Percentiles rank a stretch among this genome's conserved stretches.
These are phyloP conservation scores for Tachuris rubrigastra DNA, from an alignment of 2,113 vertebrate species.

Conservation along the genomic window DNA sequence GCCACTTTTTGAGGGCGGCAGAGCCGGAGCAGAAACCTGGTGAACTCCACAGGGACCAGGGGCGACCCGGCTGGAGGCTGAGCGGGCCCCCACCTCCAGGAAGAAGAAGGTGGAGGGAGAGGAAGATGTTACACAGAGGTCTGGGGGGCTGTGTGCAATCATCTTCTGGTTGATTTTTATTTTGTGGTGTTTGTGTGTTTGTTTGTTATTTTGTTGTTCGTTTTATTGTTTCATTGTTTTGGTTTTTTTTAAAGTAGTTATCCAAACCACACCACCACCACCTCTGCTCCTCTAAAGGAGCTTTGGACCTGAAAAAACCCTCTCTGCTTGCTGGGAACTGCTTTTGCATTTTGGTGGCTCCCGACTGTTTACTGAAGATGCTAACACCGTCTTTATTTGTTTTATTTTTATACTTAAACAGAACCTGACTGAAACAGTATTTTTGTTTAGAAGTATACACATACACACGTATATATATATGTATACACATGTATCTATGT, in stretches of 20 bases:
- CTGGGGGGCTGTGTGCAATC: accelerated
- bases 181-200: not conserved
- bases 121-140: not conserved
- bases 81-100: accelerated
- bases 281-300: not conserved
- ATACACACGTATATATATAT: too few species aligned
- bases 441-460: not conserved
- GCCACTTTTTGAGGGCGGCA: accelerated
- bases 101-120: not conserved
- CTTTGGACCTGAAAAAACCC: not conserved
- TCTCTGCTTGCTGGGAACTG: not conserved
- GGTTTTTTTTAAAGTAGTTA: not conserved
- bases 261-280: not conserved
- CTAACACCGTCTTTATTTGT: accelerated
- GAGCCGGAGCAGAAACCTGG: not conserved
- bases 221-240: not conserved
- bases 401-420: not conserved
- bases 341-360: not conserved
- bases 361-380: not conserved
- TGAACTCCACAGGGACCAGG: accelerated
- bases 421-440: not conserved
- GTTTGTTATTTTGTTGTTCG: not conserved
- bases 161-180: not conserved
- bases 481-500: too few species aligned
- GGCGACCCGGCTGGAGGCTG: accelerated